Evolutionary conservation across 2,113 vertebrate genomes (phyloP).

Genomic region (Podiceps cristatus): DNA sequence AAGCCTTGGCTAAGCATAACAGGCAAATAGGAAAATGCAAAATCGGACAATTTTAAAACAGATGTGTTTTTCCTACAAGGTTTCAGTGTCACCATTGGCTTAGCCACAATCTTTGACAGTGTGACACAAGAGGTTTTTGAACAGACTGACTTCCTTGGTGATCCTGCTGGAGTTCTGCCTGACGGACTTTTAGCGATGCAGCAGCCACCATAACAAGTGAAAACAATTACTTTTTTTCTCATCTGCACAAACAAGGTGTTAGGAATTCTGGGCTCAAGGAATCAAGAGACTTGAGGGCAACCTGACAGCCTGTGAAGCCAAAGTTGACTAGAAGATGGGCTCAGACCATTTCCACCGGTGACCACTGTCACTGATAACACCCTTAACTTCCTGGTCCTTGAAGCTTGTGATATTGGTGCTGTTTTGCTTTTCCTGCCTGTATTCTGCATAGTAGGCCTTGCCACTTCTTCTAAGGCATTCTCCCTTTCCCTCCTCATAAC

Average conservation of each 20-base stretch:
- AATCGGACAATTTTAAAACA: background rate
- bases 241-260: background rate
- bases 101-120: background rate
- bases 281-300: background rate
- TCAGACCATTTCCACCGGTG: background rate
- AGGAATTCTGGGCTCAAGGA: background rate
- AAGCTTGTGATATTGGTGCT: background rate
- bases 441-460: background rate
- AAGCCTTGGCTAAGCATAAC: background rate
- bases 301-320: background rate
- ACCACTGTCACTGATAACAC: background rate
- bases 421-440: background rate
- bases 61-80: background rate
- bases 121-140: background rate
- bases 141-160: background rate
- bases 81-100: background rate
- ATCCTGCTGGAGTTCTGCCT: background rate
- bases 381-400: background rate
- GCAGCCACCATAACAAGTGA: background rate
- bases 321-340: background rate
- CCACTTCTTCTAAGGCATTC: background rate
- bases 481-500: background rate
- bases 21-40: background rate
- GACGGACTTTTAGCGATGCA: background rate
- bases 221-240: background rate